Conservation (phyloP, 2,888 invertebrate species). For the Cheilosia soror region DNA sequence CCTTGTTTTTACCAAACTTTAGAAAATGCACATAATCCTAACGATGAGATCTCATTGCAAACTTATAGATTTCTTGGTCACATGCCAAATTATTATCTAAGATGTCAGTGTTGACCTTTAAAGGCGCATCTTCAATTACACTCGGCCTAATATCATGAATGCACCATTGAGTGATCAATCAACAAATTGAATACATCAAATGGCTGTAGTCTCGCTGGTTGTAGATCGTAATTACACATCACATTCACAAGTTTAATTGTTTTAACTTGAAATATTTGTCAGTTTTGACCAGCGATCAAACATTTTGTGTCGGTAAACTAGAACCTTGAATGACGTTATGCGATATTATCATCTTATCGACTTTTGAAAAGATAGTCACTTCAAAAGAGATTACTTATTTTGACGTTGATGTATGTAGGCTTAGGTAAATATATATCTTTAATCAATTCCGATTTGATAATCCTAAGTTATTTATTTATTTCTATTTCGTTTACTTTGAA, state of each 20-base stretch:
- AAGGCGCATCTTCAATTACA: constrained; percentile 38
- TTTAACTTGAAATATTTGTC: constrained; percentile 24
- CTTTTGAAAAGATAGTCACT: constrained; percentile 33
- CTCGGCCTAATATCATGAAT: constrained; percentile 16
- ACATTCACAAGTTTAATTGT: constrained; percentile 35
- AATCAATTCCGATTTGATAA: constrained; percentile 33
- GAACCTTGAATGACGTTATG: constrained; percentile 18
- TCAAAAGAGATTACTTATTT: constrained; percentile 20
- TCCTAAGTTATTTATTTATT: constrained; percentile 12
- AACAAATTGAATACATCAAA: constrained; percentile 17
- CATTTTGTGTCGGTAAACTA: constrained; percentile 15
- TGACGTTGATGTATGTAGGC: constrained; percentile 48
- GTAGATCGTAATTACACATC: constrained; percentile 9
- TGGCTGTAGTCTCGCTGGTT: neutral
- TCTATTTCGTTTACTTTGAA: constrained; percentile 13
- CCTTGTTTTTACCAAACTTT: constrained; percentile 9
- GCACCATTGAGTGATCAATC: constrained; percentile 30
- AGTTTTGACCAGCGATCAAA: constrained; percentile 26
- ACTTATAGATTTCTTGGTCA: constrained; percentile 15
- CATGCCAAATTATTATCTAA: constrained; percentile 35
- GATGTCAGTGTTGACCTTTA: constrained; percentile 25
- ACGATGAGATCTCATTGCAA: neutral
- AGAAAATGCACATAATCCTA: constrained; percentile 10
- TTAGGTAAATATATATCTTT: constrained; percentile 9
- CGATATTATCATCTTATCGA: constrained; percentile 34